Base-by-base conservation (phyloP, 2,888 invertebrate species). In the Caenorhabditis sulstoni region DNA sequence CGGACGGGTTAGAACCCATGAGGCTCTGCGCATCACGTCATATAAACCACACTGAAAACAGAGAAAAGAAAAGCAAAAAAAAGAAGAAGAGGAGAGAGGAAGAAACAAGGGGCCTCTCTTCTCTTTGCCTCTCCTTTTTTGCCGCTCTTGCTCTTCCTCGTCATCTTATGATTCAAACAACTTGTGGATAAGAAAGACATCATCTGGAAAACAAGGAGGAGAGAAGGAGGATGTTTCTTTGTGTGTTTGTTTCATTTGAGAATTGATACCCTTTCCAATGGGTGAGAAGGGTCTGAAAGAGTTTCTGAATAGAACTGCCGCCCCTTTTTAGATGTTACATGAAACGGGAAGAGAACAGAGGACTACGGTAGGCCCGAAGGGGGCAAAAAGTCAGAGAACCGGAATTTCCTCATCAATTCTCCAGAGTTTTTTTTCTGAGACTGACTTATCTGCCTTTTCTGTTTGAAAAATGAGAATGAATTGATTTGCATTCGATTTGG, bases 41-140 rank as follows among this genome's bases (percentile, higher is more conserved):
- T 73, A 64, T 73, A 73, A 73, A 73, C 73, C 73, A 64, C 73
- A 64, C 39, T 64, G 66, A 62, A 75, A 66, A 75, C 55, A 66
- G 74, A 65, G 49, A 37, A 49, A 65, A 47, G 23, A 55, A 35
- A 50, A 29, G 62, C 39, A 55, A 39, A 57, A 65, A 61, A 75
- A 55, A 52, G 23, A 20, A 44, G 35, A 65, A 61, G 67, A 55
- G 41, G 23, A 20, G 29, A 16, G 52, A 29, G 52, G 55, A 75
- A 62, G 75, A 55, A 67, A 59, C 49, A 75, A 53, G 52, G 59
- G 66, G 59, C 61, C 44, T 58, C 47, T 45, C 18, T 58, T 16
- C 39, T 45, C 47, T 41, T 12, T 49, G n/a, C 45, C 18, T 44
- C 50, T 49, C 50, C 37, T 61, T 20, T 41, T 18, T 41, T 41